Conservation (phyloP, 1,140 invertebrate species). For the Dendroctonus valens region DNA sequence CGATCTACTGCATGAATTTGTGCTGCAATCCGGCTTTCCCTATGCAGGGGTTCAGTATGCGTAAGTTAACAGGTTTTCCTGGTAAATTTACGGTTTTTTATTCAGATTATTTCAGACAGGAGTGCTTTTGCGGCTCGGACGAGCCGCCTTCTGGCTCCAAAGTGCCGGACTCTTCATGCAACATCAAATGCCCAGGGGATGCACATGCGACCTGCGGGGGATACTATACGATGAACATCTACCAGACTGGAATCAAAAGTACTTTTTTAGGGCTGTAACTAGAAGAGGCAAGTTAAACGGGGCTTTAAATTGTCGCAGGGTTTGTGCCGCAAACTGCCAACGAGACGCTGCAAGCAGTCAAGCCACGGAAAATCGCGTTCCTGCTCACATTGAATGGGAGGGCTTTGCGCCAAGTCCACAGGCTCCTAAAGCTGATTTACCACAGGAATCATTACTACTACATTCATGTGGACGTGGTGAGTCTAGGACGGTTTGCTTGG, state of each 20-base stretch:
- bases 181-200: slow-evolving; percentile 83
- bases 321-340: slow-evolving; percentile 67
- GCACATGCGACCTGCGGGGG: slow-evolving; percentile 76
- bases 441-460: slow-evolving; percentile 90
- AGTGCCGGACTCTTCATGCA: slow-evolving; percentile 73
- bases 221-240: slow-evolving; percentile 84
- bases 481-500: slow-evolving; percentile 45
- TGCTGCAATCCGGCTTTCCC: slow-evolving; percentile 87
- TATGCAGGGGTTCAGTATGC: slow-evolving; percentile 91
- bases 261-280: slow-evolving; percentile 15
- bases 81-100: not conserved
- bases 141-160: slow-evolving; percentile 63
- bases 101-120: slow-evolving; percentile 57
- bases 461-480: slow-evolving; percentile 96
- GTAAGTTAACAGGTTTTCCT: slow-evolving; percentile 54
- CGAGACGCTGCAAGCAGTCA: slow-evolving; percentile 51
- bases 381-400: slow-evolving; percentile 94
- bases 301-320: slow-evolving; percentile 56
- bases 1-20: slow-evolving; percentile 74
- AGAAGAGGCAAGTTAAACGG: no score
- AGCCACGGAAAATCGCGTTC: slow-evolving; percentile 81
- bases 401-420: slow-evolving; percentile 86
- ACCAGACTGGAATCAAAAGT: slow-evolving; percentile 84
- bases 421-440: slow-evolving; percentile 89
- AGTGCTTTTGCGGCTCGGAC: slow-evolving; percentile 90